Percentiles rank a stretch among this genome's conserved stretches.
These are phyloP conservation scores for rabbit (Oryctolagus cuniculus) DNA, from an alignment of 2,113 vertebrate genomes.

Conservation along the genomic window DNA sequence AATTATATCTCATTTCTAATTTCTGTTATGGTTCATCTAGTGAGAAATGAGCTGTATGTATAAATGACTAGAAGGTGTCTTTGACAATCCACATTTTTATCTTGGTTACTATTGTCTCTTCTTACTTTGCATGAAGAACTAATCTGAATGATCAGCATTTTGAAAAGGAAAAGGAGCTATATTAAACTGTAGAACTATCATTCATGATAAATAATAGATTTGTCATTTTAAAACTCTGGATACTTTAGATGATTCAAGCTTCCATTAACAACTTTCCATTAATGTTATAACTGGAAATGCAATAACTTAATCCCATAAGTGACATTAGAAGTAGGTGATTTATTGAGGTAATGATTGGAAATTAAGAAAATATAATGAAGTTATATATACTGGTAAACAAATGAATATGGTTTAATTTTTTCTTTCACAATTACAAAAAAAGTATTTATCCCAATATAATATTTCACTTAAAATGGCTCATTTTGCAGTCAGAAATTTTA, in stretches of 20 bases:
- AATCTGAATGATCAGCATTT: conserved; percentile 2
- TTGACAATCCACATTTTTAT: neutral
- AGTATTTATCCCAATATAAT: neutral
- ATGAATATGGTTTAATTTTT: neutral
- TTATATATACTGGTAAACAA: conserved; percentile 11
- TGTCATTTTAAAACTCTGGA: conserved; percentile 65
- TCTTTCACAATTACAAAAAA: neutral
- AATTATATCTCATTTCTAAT: neutral
- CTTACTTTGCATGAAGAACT: neutral
- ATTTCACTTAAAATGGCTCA: neutral
- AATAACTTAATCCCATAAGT: conserved; percentile 55
- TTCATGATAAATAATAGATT: conserved; percentile 62
- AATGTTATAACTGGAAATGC: conserved; percentile 61
- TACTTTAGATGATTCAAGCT: conserved; percentile 60
- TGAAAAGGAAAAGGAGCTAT: neutral
- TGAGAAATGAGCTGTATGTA: conserved; percentile 28
- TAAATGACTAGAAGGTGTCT: neutral
- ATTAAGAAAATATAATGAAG: conserved; percentile 10
- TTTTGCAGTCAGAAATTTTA: neutral
- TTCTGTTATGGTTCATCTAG: neutral
- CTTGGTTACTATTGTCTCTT: conserved; percentile 2
- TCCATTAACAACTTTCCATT: conserved; percentile 67
- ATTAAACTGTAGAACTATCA: conserved; percentile 18
- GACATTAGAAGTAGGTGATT: conserved; percentile 44
- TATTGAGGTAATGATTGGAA: conserved; percentile 51